These are phyloP conservation scores for Falco berigora DNA, from an alignment of 2,797 vertebrate species.

Conservation along the genomic window DNA sequence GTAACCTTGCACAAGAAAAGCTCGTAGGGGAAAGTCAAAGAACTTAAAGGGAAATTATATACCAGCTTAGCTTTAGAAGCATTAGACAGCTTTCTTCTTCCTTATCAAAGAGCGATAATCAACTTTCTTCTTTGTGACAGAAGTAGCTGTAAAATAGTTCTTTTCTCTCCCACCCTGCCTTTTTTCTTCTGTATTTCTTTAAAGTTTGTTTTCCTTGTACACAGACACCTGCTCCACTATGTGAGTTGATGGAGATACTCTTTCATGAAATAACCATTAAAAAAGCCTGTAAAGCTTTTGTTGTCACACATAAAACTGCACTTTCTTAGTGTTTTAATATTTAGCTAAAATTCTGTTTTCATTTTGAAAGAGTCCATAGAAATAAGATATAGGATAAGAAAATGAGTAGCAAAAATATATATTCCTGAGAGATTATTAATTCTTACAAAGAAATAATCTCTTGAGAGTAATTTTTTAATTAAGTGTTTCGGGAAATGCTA, in stretches of 20 bases:
- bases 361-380: not conserved
- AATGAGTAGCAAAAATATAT: not conserved
- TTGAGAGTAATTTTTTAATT: not conserved
- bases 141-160: constrained; percentile 46
- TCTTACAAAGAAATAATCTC: not conserved
- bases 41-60: not conserved
- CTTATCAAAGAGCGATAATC: constrained; percentile 62
- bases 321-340: not conserved
- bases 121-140: constrained; percentile 49
- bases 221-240: not conserved
- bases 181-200: constrained; percentile 36
- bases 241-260: not conserved
- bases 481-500: not conserved
- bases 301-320: not conserved
- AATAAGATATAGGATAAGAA: not conserved
- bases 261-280: constrained; percentile 25
- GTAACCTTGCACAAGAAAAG: constrained; percentile 23
- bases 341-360: not conserved
- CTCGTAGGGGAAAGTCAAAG: not conserved
- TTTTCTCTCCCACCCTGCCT: not conserved
- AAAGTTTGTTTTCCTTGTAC: constrained; percentile 30
- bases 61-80: constrained; percentile 16
- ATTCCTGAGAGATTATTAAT: not conserved
- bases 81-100: constrained; percentile 52
- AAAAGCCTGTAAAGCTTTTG: not conserved